Evolutionary conservation across 2,113 vertebrate genomes (phyloP).

Genomic region (Antigone vipio): DNA sequence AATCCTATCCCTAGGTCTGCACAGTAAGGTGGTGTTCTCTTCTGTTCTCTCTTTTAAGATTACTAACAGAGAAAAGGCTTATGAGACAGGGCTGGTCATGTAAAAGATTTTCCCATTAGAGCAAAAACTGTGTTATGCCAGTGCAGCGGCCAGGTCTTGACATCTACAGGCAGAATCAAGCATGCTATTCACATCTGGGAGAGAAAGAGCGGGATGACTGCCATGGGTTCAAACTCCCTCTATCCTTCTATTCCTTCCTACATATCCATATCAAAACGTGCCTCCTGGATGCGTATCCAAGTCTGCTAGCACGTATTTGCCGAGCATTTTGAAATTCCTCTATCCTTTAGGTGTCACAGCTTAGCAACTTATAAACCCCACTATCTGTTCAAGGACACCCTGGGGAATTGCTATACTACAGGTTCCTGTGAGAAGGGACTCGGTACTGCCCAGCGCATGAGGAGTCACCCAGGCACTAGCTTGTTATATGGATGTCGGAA

Average conservation of each 20-base stretch:
- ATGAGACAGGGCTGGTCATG: neutral
- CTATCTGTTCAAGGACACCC: neutral
- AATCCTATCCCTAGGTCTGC: neutral
- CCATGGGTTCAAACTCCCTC: neutral
- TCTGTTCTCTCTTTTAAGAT: neutral
- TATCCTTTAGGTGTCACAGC: neutral
- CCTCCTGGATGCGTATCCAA: fast-evolving
- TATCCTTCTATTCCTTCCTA: neutral
- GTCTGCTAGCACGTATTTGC: too few species aligned
- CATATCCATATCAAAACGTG: neutral
- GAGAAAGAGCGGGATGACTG: neutral
- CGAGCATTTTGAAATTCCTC: neutral
- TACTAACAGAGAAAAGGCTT: neutral
- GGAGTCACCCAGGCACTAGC: neutral
- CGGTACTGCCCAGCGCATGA: neutral
- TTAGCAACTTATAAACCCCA: neutral
- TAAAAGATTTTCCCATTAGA: neutral
- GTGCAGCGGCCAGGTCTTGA: neutral
- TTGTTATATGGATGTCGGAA: neutral
- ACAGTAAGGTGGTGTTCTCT: neutral
- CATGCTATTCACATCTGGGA: neutral
- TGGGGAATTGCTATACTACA: neutral
- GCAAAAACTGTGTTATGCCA: neutral
- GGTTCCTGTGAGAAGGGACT: neutral
- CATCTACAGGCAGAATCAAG: neutral